A percentile compares a stretch with the other conserved stretches of the same genome.
Evolutionary conservation across 2,113 vertebrate genomes (phyloP).

Genomic region (Pachypanchax playfairii): DNA sequence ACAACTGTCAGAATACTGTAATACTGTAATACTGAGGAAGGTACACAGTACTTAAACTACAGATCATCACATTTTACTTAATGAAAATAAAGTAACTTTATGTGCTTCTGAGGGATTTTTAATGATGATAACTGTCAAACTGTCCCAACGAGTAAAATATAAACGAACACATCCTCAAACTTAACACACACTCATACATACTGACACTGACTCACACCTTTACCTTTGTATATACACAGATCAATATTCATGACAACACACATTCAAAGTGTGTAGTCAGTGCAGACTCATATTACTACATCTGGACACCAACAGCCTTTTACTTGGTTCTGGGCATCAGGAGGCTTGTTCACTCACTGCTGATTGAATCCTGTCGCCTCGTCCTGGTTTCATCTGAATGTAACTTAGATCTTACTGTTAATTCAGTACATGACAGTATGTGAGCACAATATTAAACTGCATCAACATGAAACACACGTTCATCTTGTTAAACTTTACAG

Average conservation of each 20-base stretch:
- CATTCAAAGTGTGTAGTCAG: slow-evolving; percentile 16
- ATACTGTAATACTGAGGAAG: no score
- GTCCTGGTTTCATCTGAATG: no score
- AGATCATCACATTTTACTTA: no score
- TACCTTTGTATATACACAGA: slow-evolving; percentile 5
- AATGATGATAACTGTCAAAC: slow-evolving; percentile 14
- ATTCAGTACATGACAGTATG: no score
- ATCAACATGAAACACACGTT: no score
- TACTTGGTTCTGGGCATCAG: slow-evolving; percentile 12
- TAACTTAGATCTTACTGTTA: no score
- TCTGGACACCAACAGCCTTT: slow-evolving; percentile 36
- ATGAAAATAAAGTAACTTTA: no score
- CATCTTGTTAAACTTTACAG: no score
- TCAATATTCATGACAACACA: slow-evolving; percentile 57
- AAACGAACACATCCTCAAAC: neutral
- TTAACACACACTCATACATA: slow-evolving; percentile 1
- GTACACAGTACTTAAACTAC: no score
- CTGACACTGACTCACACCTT: slow-evolving; percentile 2
- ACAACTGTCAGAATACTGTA: no score
- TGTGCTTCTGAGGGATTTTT: slow-evolving; percentile 17
- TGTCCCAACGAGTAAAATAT: slow-evolving; percentile 6
- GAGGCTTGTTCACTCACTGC: slow-evolving; percentile 37
- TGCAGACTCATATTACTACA: slow-evolving; percentile 39
- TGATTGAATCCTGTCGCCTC: slow-evolving; percentile 39
- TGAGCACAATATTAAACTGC: no score